These are phyloP conservation scores for Charaxes varanes DNA, from an alignment of 1,140 invertebrate genomes.

Conservation along the genomic window DNA sequence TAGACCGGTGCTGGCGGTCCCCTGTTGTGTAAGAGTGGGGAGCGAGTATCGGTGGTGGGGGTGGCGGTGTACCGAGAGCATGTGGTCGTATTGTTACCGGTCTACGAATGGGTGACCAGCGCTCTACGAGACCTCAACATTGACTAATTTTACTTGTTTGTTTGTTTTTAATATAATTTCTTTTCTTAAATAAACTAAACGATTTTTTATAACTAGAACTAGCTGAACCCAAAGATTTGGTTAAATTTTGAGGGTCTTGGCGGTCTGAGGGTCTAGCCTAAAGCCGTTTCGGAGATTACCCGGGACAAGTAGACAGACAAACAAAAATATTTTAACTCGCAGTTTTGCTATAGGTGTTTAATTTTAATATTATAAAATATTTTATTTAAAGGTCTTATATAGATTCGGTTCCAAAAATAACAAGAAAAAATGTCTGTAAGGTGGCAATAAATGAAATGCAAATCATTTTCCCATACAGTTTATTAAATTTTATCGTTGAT, in stretches of 20 bases:
- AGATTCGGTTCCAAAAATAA: no score
- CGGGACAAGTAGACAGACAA: no score
- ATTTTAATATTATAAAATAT: no score
- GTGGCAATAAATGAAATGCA: constrained; percentile 22
- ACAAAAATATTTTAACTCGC: no score
- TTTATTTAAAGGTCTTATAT: no score
- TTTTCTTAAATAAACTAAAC: neutral
- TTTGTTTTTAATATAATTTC: constrained; percentile 3
- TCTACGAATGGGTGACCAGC: constrained; percentile 33
- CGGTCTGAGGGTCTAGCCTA: no score
- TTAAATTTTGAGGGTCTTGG: no score
- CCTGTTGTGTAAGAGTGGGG: constrained; percentile 33
- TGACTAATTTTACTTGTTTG: constrained; percentile 13
- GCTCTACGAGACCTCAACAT: constrained; percentile 15
- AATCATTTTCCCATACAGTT: constrained; percentile 24
- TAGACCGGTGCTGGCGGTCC: constrained; percentile 55
- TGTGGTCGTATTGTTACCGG: constrained; percentile 34
- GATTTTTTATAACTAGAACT: no score
- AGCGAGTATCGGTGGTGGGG: constrained; percentile 30
- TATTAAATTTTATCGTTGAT: constrained; percentile 25
- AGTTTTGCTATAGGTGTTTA: no score
- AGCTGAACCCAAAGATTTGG: no score
- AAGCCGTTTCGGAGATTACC: no score
- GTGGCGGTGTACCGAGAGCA: constrained; percentile 43
- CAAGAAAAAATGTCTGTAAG: no score